Conservation (phyloP, 2,888 invertebrate genomes). For the Trichopria drosophilae region DNA sequence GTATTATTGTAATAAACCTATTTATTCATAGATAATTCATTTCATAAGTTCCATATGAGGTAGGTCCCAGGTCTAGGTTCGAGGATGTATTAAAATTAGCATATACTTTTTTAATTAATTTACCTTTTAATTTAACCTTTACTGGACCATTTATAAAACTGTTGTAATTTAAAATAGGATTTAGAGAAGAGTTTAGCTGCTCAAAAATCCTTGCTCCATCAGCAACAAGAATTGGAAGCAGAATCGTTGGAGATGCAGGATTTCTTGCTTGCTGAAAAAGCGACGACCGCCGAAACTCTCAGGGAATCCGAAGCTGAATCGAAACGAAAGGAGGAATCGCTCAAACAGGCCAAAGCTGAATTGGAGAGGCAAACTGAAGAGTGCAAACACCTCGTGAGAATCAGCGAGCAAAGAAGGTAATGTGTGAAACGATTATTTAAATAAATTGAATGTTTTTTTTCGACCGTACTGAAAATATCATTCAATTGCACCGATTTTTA, state of each 20-base stretch:
- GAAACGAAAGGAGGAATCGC: conserved; percentile 50
- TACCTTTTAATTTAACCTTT: conserved; percentile 8
- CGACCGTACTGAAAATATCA: no score
- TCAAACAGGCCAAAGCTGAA: conserved; percentile 63
- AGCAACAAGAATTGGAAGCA: conserved; percentile 76
- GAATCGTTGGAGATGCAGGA: conserved; percentile 85
- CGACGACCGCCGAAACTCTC: conserved; percentile 76
- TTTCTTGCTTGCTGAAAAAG: conserved; percentile 84
- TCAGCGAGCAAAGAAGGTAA: conserved; percentile 78
- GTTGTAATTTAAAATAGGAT: no score
- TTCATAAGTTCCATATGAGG: no score
- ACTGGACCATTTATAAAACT: no score
- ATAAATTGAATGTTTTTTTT: conserved; percentile 7
- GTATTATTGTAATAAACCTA: no score
- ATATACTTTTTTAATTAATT: conserved; percentile 4
- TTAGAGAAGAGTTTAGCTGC: conserved; percentile 70
- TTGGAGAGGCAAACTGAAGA: conserved; percentile 71
- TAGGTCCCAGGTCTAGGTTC: no score
- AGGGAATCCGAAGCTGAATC: conserved; percentile 73
- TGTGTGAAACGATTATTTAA: conserved; percentile 29
- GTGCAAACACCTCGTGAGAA: conserved; percentile 75
- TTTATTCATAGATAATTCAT: no score
- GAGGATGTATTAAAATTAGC: no score
- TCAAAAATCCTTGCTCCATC: conserved; percentile 70
- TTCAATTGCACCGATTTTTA: no score